These are phyloP conservation scores for Hormiphora californensis DNA, from an alignment of 37 sponge, comb jelly and placozoan genomes.

Conservation along the genomic window DNA sequence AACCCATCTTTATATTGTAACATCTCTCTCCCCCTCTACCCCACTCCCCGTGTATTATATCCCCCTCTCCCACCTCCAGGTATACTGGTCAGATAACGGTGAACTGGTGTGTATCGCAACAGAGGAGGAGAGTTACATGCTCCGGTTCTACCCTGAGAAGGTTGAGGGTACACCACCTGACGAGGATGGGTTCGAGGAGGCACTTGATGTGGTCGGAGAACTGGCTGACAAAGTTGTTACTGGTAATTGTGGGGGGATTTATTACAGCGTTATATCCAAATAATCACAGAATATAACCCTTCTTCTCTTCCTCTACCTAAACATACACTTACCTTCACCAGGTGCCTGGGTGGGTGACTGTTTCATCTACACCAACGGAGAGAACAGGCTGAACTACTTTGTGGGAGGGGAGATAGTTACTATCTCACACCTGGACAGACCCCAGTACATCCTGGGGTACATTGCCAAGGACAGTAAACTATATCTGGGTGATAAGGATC, in stretches of 20 bases:
- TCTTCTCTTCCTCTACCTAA: no score
- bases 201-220: slow-evolving; percentile 70
- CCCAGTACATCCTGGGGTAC: slow-evolving; percentile 88
- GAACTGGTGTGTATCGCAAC: slow-evolving; percentile 72
- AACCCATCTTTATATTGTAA: neutral
- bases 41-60: neutral
- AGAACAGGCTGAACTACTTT: slow-evolving; percentile 91
- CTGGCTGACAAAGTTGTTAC: slow-evolving; percentile 25
- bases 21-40: neutral
- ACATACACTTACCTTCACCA: no score
- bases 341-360: slow-evolving; percentile 96
- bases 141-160: slow-evolving; percentile 65
- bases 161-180: slow-evolving; percentile 60
- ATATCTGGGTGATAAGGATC: slow-evolving; percentile 91
- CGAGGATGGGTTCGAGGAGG: slow-evolving; percentile 80
- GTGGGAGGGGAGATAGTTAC: slow-evolving; percentile 96
- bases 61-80: slow-evolving; percentile 52
- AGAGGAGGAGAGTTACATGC: slow-evolving; percentile 70
- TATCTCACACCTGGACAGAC: slow-evolving; percentile 83
- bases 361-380: slow-evolving; percentile 88
- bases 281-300: no score
- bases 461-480: slow-evolving; percentile 82
- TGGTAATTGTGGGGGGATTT: neutral
- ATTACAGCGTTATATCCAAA: slow-evolving; percentile 6
- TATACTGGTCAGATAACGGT: slow-evolving; percentile 81